Conservation (phyloP, 1,140 invertebrate species). For the Lerema accius region DNA sequence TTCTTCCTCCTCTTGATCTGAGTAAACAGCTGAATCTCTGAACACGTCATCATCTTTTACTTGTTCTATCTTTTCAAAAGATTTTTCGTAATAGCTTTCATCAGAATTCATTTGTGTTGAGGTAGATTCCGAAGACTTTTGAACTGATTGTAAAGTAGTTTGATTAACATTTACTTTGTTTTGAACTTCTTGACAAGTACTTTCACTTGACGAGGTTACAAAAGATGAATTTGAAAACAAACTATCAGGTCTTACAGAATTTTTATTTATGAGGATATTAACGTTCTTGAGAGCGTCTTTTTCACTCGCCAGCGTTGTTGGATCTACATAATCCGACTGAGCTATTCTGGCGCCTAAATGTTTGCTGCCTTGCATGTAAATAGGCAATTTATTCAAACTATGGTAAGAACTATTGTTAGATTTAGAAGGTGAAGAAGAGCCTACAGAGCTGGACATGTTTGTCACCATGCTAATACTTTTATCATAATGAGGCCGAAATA, state of each 20-base stretch:
- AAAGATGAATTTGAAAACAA: constrained; percentile 83
- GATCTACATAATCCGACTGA: constrained; percentile 93
- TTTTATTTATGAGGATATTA: constrained; percentile 82
- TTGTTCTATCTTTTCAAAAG: constrained; percentile 89
- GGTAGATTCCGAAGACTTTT: constrained; percentile 33
- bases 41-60: constrained; percentile 86
- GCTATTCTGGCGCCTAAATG: constrained; percentile 93
- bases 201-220: constrained; percentile 85
- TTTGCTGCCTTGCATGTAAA: constrained; percentile 91
- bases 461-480: constrained; percentile 73
- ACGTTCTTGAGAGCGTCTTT: constrained; percentile 71
- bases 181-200: constrained; percentile 65
- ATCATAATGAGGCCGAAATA: constrained; percentile 57
- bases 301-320: constrained; percentile 85
- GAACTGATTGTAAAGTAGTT: constrained; percentile 35
- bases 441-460: constrained; percentile 53
- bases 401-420: constrained; percentile 78
- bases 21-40: constrained; percentile 93
- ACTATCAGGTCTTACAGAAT: constrained; percentile 78
- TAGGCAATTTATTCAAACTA: constrained; percentile 79
- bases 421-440: constrained; percentile 62
- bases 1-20: constrained; percentile 84
- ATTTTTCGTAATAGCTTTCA: constrained; percentile 89
- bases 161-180: constrained; percentile 47
- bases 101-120: constrained; percentile 59